These are phyloP conservation scores for Otus sunia DNA, from an alignment of 2,113 vertebrate species.

Conservation along the genomic window DNA sequence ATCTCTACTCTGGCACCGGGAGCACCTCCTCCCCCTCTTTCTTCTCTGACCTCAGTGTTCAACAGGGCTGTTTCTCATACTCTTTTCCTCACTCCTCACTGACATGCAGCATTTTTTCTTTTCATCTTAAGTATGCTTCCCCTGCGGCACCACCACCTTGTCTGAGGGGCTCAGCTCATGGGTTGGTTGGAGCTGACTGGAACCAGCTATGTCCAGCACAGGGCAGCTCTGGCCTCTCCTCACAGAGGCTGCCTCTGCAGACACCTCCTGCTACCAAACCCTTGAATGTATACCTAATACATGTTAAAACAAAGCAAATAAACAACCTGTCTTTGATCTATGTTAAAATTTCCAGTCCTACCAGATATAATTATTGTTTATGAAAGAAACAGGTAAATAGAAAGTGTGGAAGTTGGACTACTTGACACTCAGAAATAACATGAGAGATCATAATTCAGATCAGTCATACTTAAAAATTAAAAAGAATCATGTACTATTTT, in stretches of 20 bases:
- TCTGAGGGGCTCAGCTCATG: accelerated
- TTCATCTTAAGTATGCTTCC: background rate
- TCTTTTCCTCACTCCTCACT: background rate
- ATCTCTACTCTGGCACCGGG: background rate
- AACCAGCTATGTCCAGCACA: accelerated
- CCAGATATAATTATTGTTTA: background rate
- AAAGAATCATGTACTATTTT: background rate
- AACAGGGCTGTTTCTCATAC: background rate
- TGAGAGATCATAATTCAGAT: background rate
- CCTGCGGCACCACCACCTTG: no score
- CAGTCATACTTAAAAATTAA: background rate
- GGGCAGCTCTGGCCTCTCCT: background rate
- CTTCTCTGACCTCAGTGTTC: background rate
- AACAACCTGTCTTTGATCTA: background rate
- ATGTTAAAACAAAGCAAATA: background rate
- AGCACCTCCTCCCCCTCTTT: background rate
- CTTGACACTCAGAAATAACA: background rate
- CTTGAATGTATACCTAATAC: background rate
- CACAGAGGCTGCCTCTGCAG: accelerated
- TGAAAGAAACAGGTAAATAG: background rate
- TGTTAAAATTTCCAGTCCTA: background rate
- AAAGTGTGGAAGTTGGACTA: background rate
- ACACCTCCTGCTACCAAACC: background rate
- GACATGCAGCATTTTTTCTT: background rate
- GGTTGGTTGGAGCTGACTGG: accelerated